A percentile compares a stretch with the other conserved stretches of the same genome.
phyloP scores from a whole-genome alignment of 2,113 vertebrate species.

The Numenius arquata region DNA sequence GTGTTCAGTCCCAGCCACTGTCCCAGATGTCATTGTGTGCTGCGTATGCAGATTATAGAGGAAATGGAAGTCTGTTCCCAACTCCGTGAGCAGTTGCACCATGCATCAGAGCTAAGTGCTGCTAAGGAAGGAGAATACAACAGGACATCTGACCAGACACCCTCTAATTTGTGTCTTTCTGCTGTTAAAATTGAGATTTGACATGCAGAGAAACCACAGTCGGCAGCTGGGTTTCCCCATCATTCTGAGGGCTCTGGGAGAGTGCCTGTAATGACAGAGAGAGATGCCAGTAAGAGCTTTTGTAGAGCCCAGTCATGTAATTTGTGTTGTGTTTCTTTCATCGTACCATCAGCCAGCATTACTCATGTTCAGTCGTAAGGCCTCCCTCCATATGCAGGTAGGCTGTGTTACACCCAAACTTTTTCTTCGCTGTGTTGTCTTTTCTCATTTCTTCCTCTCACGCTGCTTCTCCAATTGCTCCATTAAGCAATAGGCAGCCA shows the following conservation, averaged over 20 bases:
- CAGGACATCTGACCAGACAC: neutral
- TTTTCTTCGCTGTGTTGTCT: neutral
- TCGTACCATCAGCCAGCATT: neutral
- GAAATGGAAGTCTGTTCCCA: neutral
- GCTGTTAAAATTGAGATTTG: neutral
- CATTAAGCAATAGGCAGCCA: neutral
- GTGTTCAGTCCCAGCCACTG: neutral
- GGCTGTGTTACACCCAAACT: accelerated
- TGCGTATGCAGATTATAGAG: neutral
- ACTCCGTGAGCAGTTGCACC: neutral
- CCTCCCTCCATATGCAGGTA: neutral
- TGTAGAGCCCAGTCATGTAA: neutral
- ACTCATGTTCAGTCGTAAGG: neutral
- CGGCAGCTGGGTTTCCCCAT: neutral
- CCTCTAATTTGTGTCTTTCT: neutral
- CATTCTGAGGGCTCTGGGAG: neutral
- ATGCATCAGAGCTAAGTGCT: neutral
- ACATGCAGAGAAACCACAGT: neutral
- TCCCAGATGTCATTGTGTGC: neutral
- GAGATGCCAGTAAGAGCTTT: neutral
- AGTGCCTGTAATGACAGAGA: neutral
- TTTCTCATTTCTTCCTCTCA: neutral
- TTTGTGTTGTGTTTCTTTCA: neutral
- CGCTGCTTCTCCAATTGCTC: neutral
- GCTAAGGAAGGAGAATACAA: neutral